Percentiles rank a stretch among this genome's conserved stretches.
Conservation (phyloP, 92 coral and sea anemone genomes). For the Zoanthus solanderi region DNA sequence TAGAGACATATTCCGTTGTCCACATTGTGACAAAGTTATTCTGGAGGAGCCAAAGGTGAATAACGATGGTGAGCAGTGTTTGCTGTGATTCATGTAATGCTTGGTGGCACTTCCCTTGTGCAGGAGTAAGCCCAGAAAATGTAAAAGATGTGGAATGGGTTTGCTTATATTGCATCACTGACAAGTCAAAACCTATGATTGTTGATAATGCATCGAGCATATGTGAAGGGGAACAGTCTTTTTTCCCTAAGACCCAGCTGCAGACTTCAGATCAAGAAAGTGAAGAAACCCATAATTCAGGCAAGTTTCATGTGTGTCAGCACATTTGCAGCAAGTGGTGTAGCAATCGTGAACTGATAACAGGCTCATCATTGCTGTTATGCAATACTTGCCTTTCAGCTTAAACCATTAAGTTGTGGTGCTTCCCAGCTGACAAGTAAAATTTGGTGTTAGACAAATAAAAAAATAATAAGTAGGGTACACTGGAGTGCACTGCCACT, state of each 20-base stretch:
- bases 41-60: neutral
- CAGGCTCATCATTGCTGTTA: too few species aligned
- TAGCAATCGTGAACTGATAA: too few species aligned
- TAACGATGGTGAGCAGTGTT: slow-evolving; percentile 7
- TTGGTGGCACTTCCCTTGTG: slow-evolving; percentile 26
- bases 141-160: slow-evolving; percentile 13
- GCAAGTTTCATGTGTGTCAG: neutral
- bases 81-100: slow-evolving; percentile 21
- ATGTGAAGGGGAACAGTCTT: neutral
- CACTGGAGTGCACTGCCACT: neutral
- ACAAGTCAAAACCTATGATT: slow-evolving; percentile 8
- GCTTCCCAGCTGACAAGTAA: too few species aligned
- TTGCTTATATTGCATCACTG: slow-evolving; percentile 11
- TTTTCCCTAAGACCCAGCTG: neutral
- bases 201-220: neutral
- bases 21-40: neutral
- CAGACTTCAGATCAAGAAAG: neutral
- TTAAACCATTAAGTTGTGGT: too few species aligned
- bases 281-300: slow-evolving; percentile 1
- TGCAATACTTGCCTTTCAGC: too few species aligned
- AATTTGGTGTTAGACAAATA: too few species aligned
- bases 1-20: slow-evolving; percentile 5
- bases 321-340: too few species aligned
- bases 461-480: neutral
- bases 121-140: slow-evolving; percentile 18